phyloP scores from a whole-genome alignment of 2,113 vertebrate species.

The Pelodiscus sinensis region DNA sequence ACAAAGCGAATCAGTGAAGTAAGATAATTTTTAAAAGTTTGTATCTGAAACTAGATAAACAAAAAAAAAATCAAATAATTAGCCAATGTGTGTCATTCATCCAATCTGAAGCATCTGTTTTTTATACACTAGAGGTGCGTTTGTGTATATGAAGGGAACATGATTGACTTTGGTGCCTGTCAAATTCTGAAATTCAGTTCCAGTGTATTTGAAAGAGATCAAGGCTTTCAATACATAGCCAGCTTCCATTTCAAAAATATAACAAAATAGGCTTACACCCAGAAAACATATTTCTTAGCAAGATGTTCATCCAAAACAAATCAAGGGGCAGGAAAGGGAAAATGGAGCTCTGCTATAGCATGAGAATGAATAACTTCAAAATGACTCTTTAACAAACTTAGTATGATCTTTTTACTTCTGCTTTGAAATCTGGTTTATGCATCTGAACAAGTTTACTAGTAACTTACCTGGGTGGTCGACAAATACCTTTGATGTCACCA shows the following conservation, averaged over 20 bases:
- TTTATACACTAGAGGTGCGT: background rate
- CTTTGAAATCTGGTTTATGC: conserved; percentile 9
- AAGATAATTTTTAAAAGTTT: conserved; percentile 43
- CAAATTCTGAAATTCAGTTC: conserved; percentile 58
- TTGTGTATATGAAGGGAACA: background rate
- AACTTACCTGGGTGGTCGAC: too few species aligned
- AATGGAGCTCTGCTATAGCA: background rate
- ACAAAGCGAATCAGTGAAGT: conserved; percentile 45
- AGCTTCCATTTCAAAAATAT: conserved; percentile 31
- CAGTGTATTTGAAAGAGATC: conserved; percentile 31
- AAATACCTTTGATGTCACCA: too few species aligned
- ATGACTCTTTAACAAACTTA: conserved; percentile 36
- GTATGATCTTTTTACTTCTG: background rate
- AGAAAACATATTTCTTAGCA: background rate
- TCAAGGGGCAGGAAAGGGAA: conserved; percentile 13
- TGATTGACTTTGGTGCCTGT: conserved; percentile 15
- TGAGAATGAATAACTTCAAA: conserved; percentile 47
- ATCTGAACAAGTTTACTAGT: conserved; percentile 1
- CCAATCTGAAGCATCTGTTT: conserved; percentile 10
- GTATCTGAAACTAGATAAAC: conserved; percentile 2
- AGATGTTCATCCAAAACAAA: conserved; percentile 1
- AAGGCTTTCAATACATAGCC: conserved; percentile 27
- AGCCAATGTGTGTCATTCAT: background rate
- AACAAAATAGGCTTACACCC: conserved; percentile 33
- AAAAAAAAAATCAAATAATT: conserved; percentile 21